Conservation (phyloP, 2,113 vertebrate species). For the Glareola pratincola region DNA sequence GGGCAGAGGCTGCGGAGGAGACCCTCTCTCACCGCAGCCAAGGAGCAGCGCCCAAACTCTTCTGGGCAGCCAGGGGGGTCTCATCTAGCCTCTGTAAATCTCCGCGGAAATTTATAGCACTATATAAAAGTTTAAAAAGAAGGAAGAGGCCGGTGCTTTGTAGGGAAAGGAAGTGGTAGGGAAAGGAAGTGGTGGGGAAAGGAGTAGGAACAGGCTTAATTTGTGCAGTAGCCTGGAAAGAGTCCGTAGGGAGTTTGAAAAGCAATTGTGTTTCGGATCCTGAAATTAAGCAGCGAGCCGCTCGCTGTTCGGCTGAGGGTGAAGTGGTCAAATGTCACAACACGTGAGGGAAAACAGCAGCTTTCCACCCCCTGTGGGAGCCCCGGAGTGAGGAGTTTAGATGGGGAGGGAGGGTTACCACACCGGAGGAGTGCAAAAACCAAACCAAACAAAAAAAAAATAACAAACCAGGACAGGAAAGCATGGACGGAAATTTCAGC, state of each 20-base stretch:
- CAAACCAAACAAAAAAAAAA: background rate
- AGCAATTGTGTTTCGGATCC: conserved; percentile 60
- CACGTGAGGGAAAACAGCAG: conserved; percentile 49
- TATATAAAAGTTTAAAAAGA: conserved; percentile 22
- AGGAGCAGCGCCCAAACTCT: background rate
- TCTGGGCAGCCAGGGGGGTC: background rate
- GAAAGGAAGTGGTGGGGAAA: conserved; percentile 46
- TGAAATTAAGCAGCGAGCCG: conserved; percentile 44
- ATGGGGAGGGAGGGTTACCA: background rate
- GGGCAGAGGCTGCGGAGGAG: background rate
- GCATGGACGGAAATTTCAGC: conserved; percentile 2
- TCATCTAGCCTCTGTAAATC: background rate
- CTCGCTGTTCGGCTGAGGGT: conserved; percentile 20
- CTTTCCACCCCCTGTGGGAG: background rate
- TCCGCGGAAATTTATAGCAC: background rate
- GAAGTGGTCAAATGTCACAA: conserved; percentile 54
- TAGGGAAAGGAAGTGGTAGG: conserved; percentile 25
- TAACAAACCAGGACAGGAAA: background rate
- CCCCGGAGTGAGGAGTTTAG: background rate
- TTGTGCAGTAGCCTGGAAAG: conserved; percentile 60
- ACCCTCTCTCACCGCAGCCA: background rate
- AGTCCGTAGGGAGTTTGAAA: conserved; percentile 49
- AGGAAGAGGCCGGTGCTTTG: background rate
- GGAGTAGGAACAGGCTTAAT: conserved; percentile 42
- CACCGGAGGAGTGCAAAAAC: background rate